Evolutionary conservation across 2,113 vertebrate genomes (phyloP), one percentile per base, ranked within the genome.

Genomic region (Pelodiscus sinensis): DNA sequence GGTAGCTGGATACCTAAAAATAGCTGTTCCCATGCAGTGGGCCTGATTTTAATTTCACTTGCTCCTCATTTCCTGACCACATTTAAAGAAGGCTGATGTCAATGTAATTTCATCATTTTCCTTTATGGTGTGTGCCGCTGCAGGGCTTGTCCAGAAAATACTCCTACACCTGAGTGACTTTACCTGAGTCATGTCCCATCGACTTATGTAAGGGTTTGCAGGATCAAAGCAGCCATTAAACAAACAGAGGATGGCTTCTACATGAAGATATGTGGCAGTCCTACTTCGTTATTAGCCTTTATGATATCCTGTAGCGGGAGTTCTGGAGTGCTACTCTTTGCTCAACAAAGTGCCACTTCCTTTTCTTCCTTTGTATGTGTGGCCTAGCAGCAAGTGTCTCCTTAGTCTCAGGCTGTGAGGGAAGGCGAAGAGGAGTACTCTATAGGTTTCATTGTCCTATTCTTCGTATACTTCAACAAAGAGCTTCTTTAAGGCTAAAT

Each of bases 101-200:
- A 73, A 5, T 57, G 8, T 82, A 25, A 79, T 95, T 88, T 90
- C 52, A 24, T 25, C 88, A 18, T 65, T 84, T 84, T n/a, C 65
- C 77, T 91, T 0, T 0, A 73, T 84, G 79, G 80, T 0, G 0
- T 52, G 73, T 35, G 55, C 79, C 57, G 44, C 0, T 0, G 44
- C 88, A n/a, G 81, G 12, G 58, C 92, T 19, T 0, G 56, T 25
- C 90, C 84, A 51, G 73, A 79, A 58, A 95, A 88, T 0, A 14
- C 24, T 82, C 3, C 3, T n/a, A 29, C 9, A 35, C 8, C 52
- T 14, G 16, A 27, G 27, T 14, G 35, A 31, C 0, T 0, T 44
- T 90, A 73, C 58, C 62, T n/a, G 4, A 5, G 25, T 60, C 44
- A 25, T 78, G 90, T 87, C 29, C 65, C 29, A 16, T 35, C 73